Evolutionary conservation across 2,888 invertebrate species (phyloP), one percentile per base, ranked within the genome.

Genomic region (Epinotia brunnichana): DNA sequence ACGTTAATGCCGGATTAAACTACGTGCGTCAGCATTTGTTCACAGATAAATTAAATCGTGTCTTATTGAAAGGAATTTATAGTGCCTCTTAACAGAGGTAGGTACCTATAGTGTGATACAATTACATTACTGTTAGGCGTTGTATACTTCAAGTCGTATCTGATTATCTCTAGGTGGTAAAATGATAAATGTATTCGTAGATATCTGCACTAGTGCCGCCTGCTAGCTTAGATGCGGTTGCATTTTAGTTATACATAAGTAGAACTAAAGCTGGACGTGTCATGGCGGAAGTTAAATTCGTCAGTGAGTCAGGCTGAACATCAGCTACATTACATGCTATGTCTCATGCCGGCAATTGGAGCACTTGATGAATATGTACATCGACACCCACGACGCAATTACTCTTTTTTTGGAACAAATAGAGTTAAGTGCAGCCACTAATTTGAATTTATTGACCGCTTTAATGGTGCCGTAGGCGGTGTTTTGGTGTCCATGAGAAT

Each of bases 281-380:
- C 70, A 73, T 64, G 70, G 60, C 75, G 71, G 76, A 80, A 75
- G 76, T 77, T 79, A 79, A 79, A 82, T 83, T 83, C 74, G 77
- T 78, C 73, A 70, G 76, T 81, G 80, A 82, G 76, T 81, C 80
- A 83, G 79, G 70, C 64, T 64, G 68, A 48, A n/a, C 48, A 29
- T 4, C 44, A 53, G 63, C 48, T 60, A 63, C 66, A 67, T 7
- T 10, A 9, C 10, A n/a, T 9, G 35, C 1, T 9, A 35, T 35
- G 35, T 35, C 35, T 35, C 35, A 35, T 61, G 54, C 75, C 54
- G 74, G 75, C 79, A 84, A 83, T 82, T 84, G 80, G 73, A 77
- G 79, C 79, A 82, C 77, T 82, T 82, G 78, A 78, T 70, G 70
- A 75, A 78, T 73, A 67, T 71, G 7, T 74, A 74, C 59, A 54